Conservation (phyloP, 1,140 invertebrate genomes). For the Melanaphis sacchari region DNA sequence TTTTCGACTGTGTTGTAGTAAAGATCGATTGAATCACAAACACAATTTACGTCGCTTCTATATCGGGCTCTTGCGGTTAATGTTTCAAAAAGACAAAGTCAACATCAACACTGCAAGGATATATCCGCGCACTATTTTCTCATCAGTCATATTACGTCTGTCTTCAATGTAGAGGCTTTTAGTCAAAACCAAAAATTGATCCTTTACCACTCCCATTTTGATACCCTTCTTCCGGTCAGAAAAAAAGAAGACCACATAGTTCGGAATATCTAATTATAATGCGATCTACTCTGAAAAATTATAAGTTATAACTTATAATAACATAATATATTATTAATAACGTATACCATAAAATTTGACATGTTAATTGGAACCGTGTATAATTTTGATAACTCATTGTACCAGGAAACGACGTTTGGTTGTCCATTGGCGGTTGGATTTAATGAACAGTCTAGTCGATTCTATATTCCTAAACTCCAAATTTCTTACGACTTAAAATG, state of each 20-base stretch:
- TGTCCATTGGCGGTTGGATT: too few relatives aligned
- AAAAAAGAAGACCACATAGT: not conserved
- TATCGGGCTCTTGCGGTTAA: not conserved
- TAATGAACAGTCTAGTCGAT: too few relatives aligned
- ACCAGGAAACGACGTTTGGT: too few relatives aligned
- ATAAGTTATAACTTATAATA: not conserved
- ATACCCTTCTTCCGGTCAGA: too few relatives aligned
- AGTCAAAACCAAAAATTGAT: not conserved
- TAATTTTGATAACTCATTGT: too few relatives aligned
- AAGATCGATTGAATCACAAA: not conserved
- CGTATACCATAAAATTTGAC: too few relatives aligned
- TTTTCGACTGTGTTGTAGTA: not conserved
- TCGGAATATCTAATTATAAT: not conserved
- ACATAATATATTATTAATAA: not conserved
- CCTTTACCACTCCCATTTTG: not conserved
- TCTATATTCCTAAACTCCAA: too few relatives aligned
- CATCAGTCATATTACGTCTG: not conserved
- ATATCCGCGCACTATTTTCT: not conserved
- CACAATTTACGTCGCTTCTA: not conserved
- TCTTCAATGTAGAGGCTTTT: not conserved
- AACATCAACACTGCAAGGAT: not conserved
- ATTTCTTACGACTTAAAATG: too few relatives aligned
- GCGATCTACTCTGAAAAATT: not conserved
- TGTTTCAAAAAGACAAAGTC: conserved; percentile 3
- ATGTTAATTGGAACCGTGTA: too few relatives aligned